A percentile compares a stretch with the other conserved stretches of the same genome.
Evolutionary conservation across 2,113 vertebrate genomes (phyloP).

Genomic region (Vulpes vulpes): DNA sequence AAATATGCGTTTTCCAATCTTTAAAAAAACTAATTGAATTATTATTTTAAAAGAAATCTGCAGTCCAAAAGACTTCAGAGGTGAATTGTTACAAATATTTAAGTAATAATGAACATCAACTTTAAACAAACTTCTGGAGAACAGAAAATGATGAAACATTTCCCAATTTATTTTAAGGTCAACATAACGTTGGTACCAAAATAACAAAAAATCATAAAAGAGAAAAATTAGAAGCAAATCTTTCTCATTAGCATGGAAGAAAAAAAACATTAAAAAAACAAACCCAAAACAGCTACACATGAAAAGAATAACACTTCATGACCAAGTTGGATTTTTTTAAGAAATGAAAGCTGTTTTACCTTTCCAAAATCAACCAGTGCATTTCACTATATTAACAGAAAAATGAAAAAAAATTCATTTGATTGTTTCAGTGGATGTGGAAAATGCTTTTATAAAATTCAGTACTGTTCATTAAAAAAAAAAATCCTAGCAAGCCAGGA

Average conservation of each 20-base stretch:
- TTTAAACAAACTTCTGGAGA: background rate
- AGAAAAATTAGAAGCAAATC: background rate
- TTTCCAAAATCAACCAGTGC: slow-evolving; percentile 16
- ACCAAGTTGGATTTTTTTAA: background rate
- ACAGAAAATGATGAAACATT: background rate
- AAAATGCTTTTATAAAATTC: slow-evolving; percentile 7
- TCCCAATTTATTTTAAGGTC: background rate
- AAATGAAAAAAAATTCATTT: background rate
- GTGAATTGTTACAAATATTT: slow-evolving; percentile 11
- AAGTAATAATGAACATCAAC: background rate
- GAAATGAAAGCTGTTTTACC: background rate
- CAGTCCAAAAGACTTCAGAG: background rate
- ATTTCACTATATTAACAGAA: background rate
- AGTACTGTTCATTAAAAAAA: background rate
- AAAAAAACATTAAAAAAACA: background rate
- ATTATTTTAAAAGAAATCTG: background rate
- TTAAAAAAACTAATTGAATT: background rate
- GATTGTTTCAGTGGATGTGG: background rate
- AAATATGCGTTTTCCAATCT: background rate
- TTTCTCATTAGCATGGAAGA: background rate
- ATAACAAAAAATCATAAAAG: background rate
- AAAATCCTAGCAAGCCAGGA: background rate
- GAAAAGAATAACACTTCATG: slow-evolving; percentile 6
- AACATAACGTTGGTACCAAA: background rate
- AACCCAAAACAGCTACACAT: background rate